These are phyloP conservation scores for Carposina sasakii DNA, from an alignment of 1,140 invertebrate genomes.

Conservation along the genomic window DNA sequence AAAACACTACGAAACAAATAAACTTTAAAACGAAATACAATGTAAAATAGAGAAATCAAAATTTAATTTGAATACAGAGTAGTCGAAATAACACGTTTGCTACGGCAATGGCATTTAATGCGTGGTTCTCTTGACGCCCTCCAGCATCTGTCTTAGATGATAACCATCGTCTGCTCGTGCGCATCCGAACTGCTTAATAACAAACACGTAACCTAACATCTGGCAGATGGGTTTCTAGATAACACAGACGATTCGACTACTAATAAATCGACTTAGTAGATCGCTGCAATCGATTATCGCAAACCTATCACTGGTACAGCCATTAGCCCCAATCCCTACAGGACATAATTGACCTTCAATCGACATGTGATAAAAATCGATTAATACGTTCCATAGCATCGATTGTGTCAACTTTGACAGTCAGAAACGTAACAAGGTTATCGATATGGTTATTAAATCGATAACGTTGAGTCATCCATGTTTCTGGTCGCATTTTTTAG, in stretches of 20 bases:
- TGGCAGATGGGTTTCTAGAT: no score
- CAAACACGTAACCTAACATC: slow-evolving; percentile 39
- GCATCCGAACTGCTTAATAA: slow-evolving; percentile 30
- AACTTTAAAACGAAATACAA: slow-evolving; percentile 4
- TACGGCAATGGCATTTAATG: slow-evolving; percentile 56
- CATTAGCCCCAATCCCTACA: slow-evolving; percentile 60
- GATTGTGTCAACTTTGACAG: slow-evolving; percentile 57
- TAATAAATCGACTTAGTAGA: slow-evolving; percentile 50
- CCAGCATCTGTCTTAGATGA: slow-evolving; percentile 19
- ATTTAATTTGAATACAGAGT: slow-evolving; percentile 41
- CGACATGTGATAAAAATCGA: slow-evolving; percentile 45
- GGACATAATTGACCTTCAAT: slow-evolving; percentile 53
- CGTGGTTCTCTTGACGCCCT: slow-evolving; percentile 64
- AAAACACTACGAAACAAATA: slow-evolving; percentile 1
- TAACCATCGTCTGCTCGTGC: slow-evolving; percentile 35
- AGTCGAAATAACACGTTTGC: slow-evolving; percentile 57
- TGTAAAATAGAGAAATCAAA: slow-evolving; percentile 21
- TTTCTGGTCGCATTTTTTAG: no score
- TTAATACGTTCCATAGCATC: slow-evolving; percentile 28
- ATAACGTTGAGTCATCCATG: no score
- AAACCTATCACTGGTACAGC: slow-evolving; percentile 36
- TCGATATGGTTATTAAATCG: no score
- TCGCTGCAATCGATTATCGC: slow-evolving; percentile 32
- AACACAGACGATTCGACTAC: no score
- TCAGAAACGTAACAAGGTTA: no score